A percentile compares a stretch with the other conserved stretches of the same genome.
These are phyloP conservation scores for Cecidostiba fungosa DNA, from an alignment of 2,888 invertebrate genomes.

Conservation along the genomic window DNA sequence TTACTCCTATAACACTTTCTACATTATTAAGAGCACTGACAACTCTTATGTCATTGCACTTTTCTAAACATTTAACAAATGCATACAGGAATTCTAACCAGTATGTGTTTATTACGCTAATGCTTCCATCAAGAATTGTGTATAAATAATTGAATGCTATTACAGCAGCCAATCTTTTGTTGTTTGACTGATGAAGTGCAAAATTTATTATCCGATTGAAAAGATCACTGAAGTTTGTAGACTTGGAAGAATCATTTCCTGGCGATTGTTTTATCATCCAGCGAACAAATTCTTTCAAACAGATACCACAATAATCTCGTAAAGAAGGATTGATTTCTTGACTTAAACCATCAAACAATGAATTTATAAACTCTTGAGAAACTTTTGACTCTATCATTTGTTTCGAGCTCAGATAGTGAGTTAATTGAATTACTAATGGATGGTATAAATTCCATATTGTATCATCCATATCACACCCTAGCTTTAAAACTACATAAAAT, in stretches of 20 bases:
- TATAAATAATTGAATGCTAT: slow-evolving; percentile 88
- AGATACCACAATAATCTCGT: slow-evolving; percentile 84
- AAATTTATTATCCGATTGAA: slow-evolving; percentile 83
- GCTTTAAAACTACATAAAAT: slow-evolving; percentile 82
- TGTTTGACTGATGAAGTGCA: slow-evolving; percentile 82
- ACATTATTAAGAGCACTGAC: slow-evolving; percentile 83
- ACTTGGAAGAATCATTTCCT: slow-evolving; percentile 72
- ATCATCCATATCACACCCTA: slow-evolving; percentile 86
- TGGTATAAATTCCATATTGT: slow-evolving; percentile 85
- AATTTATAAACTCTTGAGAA: slow-evolving; percentile 81
- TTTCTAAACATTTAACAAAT: slow-evolving; percentile 84
- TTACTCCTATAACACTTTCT: slow-evolving; percentile 82
- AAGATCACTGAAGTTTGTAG: slow-evolving; percentile 81
- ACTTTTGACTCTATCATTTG: slow-evolving; percentile 75
- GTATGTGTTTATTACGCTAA: slow-evolving; percentile 83
- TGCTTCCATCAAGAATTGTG: slow-evolving; percentile 83
- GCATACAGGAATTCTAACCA: slow-evolving; percentile 85
- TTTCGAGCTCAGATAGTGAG: slow-evolving; percentile 85
- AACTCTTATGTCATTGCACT: slow-evolving; percentile 81
- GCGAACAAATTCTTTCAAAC: slow-evolving; percentile 85
- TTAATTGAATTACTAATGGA: slow-evolving; percentile 84
- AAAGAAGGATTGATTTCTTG: slow-evolving; percentile 83
- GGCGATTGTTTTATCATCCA: slow-evolving; percentile 85
- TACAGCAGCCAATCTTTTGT: slow-evolving; percentile 86
- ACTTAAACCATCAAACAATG: slow-evolving; percentile 84